These are phyloP conservation scores for Balanococcus diminutus DNA, from an alignment of 2,888 invertebrate species.

Conservation along the genomic window DNA sequence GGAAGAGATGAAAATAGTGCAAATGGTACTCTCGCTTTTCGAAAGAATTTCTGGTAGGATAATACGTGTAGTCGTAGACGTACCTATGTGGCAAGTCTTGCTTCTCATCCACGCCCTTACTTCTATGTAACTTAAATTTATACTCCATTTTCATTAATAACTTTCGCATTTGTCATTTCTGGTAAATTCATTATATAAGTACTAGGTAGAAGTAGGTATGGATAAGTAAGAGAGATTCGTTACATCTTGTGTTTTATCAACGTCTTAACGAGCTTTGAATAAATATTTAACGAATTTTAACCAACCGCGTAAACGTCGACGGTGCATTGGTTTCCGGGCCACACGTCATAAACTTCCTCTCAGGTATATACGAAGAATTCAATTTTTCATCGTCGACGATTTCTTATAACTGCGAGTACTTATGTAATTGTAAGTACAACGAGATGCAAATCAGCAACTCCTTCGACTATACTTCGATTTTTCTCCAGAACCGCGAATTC, in stretches of 20 bases:
- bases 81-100: background rate
- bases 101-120: too few relatives aligned
- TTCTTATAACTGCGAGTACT: too few relatives aligned
- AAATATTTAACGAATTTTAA: conserved; percentile 26
- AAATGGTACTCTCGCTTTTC: background rate
- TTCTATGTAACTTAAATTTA: background rate
- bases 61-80: background rate
- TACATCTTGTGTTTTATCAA: conserved; percentile 8
- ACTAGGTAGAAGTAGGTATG: too few relatives aligned
- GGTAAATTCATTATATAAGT: background rate
- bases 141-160: conserved; percentile 23
- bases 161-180: conserved; percentile 22
- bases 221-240: conserved; percentile 24
- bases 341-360: background rate
- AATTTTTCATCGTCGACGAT: conserved; percentile 6
- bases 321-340: background rate
- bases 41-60: conserved; percentile 7
- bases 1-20: background rate
- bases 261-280: background rate
- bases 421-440: too few relatives aligned
- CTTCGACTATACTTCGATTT: background rate
- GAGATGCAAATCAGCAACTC: background rate
- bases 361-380: background rate
- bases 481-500: background rate
- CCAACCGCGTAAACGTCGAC: conserved; percentile 1